A percentile compares a stretch with the other conserved stretches of the same genome.
Conservation (phyloP, 2,113 vertebrate species). For the Ahaetulla prasina region DNA sequence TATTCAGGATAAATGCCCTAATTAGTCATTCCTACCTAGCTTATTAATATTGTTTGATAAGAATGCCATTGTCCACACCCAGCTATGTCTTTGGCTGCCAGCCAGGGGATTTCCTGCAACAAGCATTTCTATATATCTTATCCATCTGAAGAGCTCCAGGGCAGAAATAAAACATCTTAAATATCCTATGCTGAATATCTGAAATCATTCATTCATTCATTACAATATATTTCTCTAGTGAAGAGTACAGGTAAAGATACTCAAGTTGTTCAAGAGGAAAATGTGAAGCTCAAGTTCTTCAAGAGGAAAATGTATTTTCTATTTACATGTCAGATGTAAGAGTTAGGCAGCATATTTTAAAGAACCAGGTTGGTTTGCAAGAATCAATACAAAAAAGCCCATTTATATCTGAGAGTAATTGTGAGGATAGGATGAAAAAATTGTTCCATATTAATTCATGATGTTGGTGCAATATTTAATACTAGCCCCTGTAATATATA, state of each 20-base stretch:
- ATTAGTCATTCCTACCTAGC: neutral
- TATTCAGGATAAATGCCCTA: neutral
- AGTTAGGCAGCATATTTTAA: neutral
- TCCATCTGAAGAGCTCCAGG: neutral
- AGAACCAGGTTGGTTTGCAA: neutral
- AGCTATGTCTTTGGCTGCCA: neutral
- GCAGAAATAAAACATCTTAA: neutral
- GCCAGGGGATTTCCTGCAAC: constrained; percentile 20
- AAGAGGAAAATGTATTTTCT: neutral
- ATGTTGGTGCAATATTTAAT: neutral
- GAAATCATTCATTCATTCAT: neutral
- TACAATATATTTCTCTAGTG: neutral
- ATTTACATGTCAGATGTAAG: neutral
- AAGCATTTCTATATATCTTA: neutral
- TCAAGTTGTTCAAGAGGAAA: neutral
- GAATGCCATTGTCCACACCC: constrained; percentile 4
- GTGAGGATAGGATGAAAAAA: neutral
- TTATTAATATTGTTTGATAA: constrained; percentile 2
- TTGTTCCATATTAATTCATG: neutral
- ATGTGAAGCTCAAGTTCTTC: neutral
- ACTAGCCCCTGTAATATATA: neutral
- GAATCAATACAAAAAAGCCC: neutral
- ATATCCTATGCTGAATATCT: neutral
- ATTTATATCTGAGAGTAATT: neutral
- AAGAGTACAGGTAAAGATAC: neutral